Percentiles rank a stretch among this genome's conserved stretches.
These are phyloP conservation scores for Nematopogon swammerdamellus DNA, from an alignment of 2,888 invertebrate species.

Conservation along the genomic window DNA sequence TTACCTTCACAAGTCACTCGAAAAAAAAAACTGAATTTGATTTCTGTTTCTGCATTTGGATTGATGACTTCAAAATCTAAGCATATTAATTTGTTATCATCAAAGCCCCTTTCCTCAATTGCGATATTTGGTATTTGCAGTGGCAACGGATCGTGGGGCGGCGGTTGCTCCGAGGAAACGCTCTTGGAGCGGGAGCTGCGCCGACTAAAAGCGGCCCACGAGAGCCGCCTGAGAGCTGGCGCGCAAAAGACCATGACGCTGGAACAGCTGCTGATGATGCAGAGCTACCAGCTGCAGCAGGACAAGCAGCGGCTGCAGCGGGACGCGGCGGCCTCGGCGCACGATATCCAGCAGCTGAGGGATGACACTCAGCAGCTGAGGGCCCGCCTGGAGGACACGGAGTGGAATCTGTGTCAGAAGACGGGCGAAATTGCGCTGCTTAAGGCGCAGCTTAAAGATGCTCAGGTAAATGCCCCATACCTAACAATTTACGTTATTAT, in stretches of 20 bases:
- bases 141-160: slow-evolving; percentile 15
- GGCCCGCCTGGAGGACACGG: slow-evolving; percentile 71
- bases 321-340: slow-evolving; percentile 57
- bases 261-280: slow-evolving; percentile 61
- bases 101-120: no score
- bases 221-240: slow-evolving; percentile 34
- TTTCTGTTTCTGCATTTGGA: no score
- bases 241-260: background rate
- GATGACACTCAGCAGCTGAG: slow-evolving; percentile 62
- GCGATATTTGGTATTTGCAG: no score
- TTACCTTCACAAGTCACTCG: no score
- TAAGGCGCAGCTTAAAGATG: slow-evolving; percentile 76
- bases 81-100: no score
- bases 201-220: slow-evolving; percentile 53
- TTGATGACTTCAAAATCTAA: no score
- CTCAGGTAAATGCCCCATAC: slow-evolving; percentile 54
- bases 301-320: slow-evolving; percentile 57
- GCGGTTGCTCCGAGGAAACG: slow-evolving; percentile 65
- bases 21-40: no score
- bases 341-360: slow-evolving; percentile 50
- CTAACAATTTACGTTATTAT: no score
- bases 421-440: slow-evolving; percentile 75
- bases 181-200: slow-evolving; percentile 68
- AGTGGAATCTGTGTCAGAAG: slow-evolving; percentile 76
- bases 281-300: slow-evolving; percentile 67